Conservation (phyloP, 2,888 invertebrate genomes). For the Lasioglossum lativentre region DNA sequence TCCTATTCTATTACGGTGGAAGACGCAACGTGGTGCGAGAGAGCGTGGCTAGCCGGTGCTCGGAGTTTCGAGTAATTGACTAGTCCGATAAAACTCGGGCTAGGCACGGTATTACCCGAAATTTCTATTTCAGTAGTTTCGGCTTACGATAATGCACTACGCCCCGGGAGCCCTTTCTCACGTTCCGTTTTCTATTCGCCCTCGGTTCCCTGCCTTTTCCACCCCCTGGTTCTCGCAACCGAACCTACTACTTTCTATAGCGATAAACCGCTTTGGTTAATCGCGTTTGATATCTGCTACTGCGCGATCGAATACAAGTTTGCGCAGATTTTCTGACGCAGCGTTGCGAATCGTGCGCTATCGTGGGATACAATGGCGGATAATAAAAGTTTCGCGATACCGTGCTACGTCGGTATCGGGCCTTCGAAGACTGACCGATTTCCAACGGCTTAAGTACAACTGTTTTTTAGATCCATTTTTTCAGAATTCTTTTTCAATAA, state of each 20-base stretch:
- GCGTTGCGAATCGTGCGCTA: not conserved
- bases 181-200: constrained; percentile 13
- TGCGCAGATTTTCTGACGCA: constrained; percentile 33
- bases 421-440: not conserved
- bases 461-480: not conserved
- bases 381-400: not conserved
- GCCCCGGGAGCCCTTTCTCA: constrained; percentile 21
- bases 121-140: constrained; percentile 49
- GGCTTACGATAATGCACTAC: constrained; percentile 36
- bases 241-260: constrained; percentile 21
- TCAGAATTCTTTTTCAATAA: no score
- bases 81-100: constrained; percentile 52
- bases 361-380: not conserved
- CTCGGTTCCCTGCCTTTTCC: constrained; percentile 1
- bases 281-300: constrained; percentile 59
- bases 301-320: constrained; percentile 51
- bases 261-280: constrained; percentile 69
- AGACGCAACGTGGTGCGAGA: not conserved
- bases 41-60: constrained; percentile 6
- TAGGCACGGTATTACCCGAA: constrained; percentile 36
- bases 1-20: constrained; percentile 13
- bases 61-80: constrained; percentile 42
- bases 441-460: not conserved
- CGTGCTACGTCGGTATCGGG: not conserved
- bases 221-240: not conserved